Evolutionary conservation across 2,888 invertebrate genomes (phyloP), one percentile per base, ranked within the genome.

Genomic region (Dynastes maya): DNA sequence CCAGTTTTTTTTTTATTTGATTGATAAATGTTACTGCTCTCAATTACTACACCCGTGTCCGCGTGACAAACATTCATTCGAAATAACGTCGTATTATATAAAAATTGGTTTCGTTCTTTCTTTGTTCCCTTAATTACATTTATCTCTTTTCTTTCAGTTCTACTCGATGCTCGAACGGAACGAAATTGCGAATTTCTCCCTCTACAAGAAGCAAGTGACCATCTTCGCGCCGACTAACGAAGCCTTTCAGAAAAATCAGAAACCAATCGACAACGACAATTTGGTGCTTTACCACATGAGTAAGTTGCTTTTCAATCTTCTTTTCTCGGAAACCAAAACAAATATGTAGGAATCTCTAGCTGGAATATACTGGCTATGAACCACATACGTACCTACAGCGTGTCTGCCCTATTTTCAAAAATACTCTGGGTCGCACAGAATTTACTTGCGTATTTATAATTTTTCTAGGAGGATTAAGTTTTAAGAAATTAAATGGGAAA

Each of bases 221-320:
- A 90, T 97, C 79, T 97, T 97, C 86, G 97, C 96, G 76, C 97
- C 97, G 9, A 96, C 95, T 81, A 96, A 97, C 89, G 92, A 93
- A 82, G 97, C 97, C 79, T 96, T 97, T 90, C 95, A 95, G 89
- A 91, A 90, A 80, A 92, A 91, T 0, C 91, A 90, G 80, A 89
- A 90, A 85, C 91, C 91, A 78, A 92, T 91, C 81, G 88, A 88
- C 75, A 86, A 87, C 68, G 86, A 87, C 78, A 90, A 89, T 68
- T 89, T 95, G 80, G 93, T 95, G 27, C 91, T 95, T 27, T 96
- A 96, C 86, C 96, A 96, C 86, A 95, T 96, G 89, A 92, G 96
- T 96, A 90, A 95, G 95, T 92, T 83, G 58, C 74, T 65, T 53
- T 67, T 58, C 45, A 63, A 76, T 76, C 8, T 58, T 58, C n/a